A percentile compares a stretch with the other conserved stretches of the same genome.
Evolutionary conservation across 1,140 invertebrate genomes (phyloP).

Genomic region (Anastatus disparis): DNA sequence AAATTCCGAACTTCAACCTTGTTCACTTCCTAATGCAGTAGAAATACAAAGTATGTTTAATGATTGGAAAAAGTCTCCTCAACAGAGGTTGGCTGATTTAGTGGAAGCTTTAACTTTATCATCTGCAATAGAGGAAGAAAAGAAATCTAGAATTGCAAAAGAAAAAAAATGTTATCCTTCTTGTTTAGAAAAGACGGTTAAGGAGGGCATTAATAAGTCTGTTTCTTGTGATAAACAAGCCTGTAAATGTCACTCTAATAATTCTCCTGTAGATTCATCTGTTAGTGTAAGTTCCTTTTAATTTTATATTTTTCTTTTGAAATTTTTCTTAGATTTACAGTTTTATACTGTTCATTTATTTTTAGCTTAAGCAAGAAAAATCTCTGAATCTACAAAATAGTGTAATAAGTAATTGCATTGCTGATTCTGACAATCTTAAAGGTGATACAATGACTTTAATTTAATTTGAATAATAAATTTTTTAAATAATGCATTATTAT

Average conservation of each 20-base stretch:
- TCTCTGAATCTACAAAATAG: conserved; percentile 35
- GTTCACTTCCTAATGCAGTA: conserved; percentile 26
- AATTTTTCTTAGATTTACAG: neutral
- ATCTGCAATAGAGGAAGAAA: conserved; percentile 18
- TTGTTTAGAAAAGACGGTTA: conserved; percentile 29
- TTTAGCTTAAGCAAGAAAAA: conserved; percentile 16
- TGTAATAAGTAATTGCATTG: neutral
- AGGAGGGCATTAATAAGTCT: conserved; percentile 28
- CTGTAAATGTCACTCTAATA: conserved; percentile 21
- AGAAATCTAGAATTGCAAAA: conserved; percentile 1
- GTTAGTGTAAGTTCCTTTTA: neutral
- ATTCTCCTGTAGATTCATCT: neutral
- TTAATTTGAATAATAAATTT: neutral
- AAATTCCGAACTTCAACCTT: neutral
- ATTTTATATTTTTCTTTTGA: neutral
- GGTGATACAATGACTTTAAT: conserved; percentile 14
- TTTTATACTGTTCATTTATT: neutral
- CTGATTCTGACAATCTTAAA: conserved; percentile 8
- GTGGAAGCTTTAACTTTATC: conserved; percentile 38
- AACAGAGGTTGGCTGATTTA: conserved; percentile 39
- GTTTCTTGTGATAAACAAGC: conserved; percentile 27
- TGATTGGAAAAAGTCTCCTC: conserved; percentile 41
- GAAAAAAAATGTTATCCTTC: conserved; percentile 32
- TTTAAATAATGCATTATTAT: too few species aligned
- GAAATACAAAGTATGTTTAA: conserved; percentile 42